phyloP scores from a whole-genome alignment of 2,888 invertebrate species.

The Pinctada fucata region DNA sequence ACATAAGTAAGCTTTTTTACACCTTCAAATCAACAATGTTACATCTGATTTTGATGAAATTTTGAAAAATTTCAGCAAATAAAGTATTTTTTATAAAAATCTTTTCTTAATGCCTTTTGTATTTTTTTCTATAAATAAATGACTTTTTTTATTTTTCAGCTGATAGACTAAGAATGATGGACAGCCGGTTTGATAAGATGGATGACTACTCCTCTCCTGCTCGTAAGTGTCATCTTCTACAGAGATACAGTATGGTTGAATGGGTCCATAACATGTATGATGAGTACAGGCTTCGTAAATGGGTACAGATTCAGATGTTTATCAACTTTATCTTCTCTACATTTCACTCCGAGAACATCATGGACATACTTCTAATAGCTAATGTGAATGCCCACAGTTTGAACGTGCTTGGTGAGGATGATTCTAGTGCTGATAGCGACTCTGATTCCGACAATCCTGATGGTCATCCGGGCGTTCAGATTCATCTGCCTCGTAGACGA shows the following conservation, averaged over 20 bases:
- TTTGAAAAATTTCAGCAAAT: no score
- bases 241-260: conserved; percentile 17
- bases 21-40: no score
- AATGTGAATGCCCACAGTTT: conserved; percentile 17
- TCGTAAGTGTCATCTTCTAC: conserved; percentile 4
- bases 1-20: no score
- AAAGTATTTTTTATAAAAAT: no score
- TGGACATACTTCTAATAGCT: conserved; percentile 21
- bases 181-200: not conserved
- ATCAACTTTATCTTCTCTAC: conserved; percentile 25
- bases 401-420: conserved; percentile 15
- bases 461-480: not conserved
- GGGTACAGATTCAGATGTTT: conserved; percentile 26
- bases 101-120: no score
- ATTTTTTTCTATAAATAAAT: no score
- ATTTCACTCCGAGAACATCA: conserved; percentile 13
- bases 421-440: not conserved
- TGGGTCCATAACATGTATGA: conserved; percentile 29
- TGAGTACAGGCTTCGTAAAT: conserved; percentile 26
- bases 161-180: conserved; percentile 6
- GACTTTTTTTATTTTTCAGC: not conserved
- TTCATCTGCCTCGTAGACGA: not conserved
- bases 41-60: no score
- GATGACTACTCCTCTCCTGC: conserved; percentile 15
- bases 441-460: not conserved